Base-by-base conservation (phyloP, 2,113 vertebrate genomes). In the Riparia riparia region DNA sequence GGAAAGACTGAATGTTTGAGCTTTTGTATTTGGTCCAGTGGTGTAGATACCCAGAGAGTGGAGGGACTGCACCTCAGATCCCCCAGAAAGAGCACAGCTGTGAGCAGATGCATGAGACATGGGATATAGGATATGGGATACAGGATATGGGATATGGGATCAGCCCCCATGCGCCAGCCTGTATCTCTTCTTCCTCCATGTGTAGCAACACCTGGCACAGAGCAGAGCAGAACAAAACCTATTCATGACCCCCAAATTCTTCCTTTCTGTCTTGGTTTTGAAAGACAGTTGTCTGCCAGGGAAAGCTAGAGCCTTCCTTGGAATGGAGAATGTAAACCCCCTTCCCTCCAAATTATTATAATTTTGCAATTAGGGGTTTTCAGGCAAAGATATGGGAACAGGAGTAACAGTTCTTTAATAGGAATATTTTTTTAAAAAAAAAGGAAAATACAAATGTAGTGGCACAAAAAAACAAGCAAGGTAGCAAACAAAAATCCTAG, bases 91-190 rank as follows among this genome's bases (percentile, higher is more conserved):
- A 70, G 34, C 16, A 15, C 42, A 60, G 80, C 1, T 4, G 19
- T n/a, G 26, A 71, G 31, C 2, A 3, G 42, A 7, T 12, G 1
- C 19, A 6, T 28, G 16, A 3, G 31, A 18, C 8, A 32, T 5
- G 53, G 13, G 42, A 37, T 11, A 11, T 17, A 9, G 31, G 60
- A 34, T 7, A 15, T 21, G 39, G n/a, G n/a, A 58, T 34, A 34
- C 9, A 16, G 21, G n/a, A 25, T 37, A 18, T 37, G 22, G 56
- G 20, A 20, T 56, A 16, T 4, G 28, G 44, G 34, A 58, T 78
- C 41, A 42, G 41, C 14, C 24, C 29, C 21, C 42, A 18, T 17
- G 14, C 57, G 51, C 7, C n/a, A 63, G 39, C 19, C 31, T 63
- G 25, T 9, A 15, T 22, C 14, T 41, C 12, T 50, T 44, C 31